phyloP scores from a whole-genome alignment of 2,888 invertebrate genomes.

The Argyra leucocephala region DNA sequence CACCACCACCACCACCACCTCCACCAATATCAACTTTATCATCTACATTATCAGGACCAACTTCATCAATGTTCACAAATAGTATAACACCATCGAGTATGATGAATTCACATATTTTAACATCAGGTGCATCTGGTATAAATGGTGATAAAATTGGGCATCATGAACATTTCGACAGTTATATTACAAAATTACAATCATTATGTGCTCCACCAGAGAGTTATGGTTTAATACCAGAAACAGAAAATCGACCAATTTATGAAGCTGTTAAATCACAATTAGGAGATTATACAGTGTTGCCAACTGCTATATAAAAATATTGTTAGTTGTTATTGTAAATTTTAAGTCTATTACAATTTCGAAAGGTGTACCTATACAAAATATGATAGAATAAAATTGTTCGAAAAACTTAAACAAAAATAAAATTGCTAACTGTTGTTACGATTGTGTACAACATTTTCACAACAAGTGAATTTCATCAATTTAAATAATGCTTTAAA shows the following conservation, averaged over 20 bases:
- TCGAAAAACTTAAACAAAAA: too few species aligned
- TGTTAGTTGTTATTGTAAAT: too few species aligned
- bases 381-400: too few species aligned
- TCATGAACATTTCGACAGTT: conserved; percentile 86
- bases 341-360: too few species aligned
- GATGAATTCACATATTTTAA: background rate
- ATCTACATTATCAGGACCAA: background rate
- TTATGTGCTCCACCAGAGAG: conserved; percentile 72
- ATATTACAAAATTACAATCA: conserved; percentile 83
- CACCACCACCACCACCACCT: conserved; percentile 30
- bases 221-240: conserved; percentile 61
- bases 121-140: background rate
- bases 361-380: too few species aligned
- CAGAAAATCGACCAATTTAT: conserved; percentile 73
- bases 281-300: conserved; percentile 83
- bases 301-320: conserved; percentile 68
- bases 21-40: background rate
- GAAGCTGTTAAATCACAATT: conserved; percentile 84
- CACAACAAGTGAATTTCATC: too few species aligned
- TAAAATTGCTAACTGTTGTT: too few species aligned
- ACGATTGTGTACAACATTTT: too few species aligned
- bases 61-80: too few species aligned
- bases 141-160: conserved; percentile 43
- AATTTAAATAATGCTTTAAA: too few species aligned
- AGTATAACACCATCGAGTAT: background rate